phyloP scores from a whole-genome alignment of 2,113 vertebrate species.

The Ciconia maguari region DNA sequence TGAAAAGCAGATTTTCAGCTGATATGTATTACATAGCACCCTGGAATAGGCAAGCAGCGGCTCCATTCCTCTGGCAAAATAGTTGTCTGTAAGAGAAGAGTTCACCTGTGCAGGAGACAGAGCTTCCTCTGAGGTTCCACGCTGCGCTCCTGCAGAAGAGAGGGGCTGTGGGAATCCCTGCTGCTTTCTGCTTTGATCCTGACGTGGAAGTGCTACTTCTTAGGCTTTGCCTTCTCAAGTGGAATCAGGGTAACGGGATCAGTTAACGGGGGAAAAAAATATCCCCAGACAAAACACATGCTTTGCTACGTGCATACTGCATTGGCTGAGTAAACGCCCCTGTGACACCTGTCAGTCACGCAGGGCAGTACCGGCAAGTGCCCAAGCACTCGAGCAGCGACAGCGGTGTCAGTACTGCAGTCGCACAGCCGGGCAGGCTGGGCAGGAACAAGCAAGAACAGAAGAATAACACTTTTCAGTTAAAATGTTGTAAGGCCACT shows the following conservation, averaged over 20 bases:
- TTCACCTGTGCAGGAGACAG: background rate
- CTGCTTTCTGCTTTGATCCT: background rate
- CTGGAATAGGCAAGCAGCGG: background rate
- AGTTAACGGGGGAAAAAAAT: accelerated
- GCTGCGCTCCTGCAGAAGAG: background rate
- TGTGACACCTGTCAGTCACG: accelerated
- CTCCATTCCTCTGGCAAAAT: background rate
- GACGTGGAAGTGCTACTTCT: background rate
- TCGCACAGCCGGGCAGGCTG: background rate
- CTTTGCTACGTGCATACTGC: accelerated
- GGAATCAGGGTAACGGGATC: accelerated
- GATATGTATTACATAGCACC: background rate
- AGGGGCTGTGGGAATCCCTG: background rate
- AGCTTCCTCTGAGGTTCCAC: background rate
- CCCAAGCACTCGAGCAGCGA: accelerated
- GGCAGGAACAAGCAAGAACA: background rate
- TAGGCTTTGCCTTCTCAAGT: background rate
- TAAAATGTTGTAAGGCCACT: background rate
- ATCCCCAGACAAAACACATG: accelerated
- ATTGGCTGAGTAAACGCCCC: background rate
- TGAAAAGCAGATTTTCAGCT: background rate
- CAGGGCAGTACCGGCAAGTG: accelerated
- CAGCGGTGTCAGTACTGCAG: accelerated
- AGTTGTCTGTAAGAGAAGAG: background rate
- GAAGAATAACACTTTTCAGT: background rate